Conservation (phyloP, 64 coral and sea anemone genomes). For the Porites australiensis region DNA sequence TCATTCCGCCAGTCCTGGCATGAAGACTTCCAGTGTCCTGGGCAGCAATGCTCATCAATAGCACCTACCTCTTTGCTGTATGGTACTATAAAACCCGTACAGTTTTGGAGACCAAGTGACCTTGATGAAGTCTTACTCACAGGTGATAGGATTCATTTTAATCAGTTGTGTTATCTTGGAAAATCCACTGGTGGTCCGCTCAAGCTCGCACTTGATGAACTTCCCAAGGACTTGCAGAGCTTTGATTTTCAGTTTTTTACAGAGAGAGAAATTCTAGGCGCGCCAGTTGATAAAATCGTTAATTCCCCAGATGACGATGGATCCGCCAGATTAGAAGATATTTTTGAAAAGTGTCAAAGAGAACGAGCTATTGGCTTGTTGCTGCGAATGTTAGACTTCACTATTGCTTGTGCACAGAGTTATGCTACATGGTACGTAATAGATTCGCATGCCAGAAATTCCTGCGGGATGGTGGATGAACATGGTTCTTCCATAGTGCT, state of each 20-base stretch:
- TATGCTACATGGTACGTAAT: not conserved
- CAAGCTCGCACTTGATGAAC: slow-evolving; percentile 5
- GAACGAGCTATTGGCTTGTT: slow-evolving; percentile 1
- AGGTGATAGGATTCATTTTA: slow-evolving; percentile 4
- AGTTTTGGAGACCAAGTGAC: not conserved
- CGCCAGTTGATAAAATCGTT: slow-evolving; percentile 10
- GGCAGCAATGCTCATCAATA: slow-evolving; percentile 20
- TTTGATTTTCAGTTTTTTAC: slow-evolving; percentile 15
- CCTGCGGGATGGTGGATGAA: not conserved
- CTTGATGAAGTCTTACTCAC: not conserved
- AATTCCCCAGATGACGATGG: not conserved
- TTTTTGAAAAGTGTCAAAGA: slow-evolving; percentile 1
- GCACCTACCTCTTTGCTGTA: not conserved
- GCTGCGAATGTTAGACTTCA: too few species aligned
- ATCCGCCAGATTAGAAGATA: not conserved
- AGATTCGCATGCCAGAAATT: not conserved
- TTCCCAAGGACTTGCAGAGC: slow-evolving; percentile 3
- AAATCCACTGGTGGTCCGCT: slow-evolving; percentile 1
- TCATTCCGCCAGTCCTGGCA: not conserved
- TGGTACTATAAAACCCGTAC: slow-evolving; percentile 1
- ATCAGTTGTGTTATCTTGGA: slow-evolving; percentile 15
- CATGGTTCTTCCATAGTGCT: not conserved
- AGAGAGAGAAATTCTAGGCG: slow-evolving; percentile 18
- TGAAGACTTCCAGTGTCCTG: slow-evolving; percentile 19
- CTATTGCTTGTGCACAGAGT: not conserved